These are phyloP conservation scores for Neosilurus hyrtlii DNA, from an alignment of 2,797 vertebrate species.

Conservation along the genomic window DNA sequence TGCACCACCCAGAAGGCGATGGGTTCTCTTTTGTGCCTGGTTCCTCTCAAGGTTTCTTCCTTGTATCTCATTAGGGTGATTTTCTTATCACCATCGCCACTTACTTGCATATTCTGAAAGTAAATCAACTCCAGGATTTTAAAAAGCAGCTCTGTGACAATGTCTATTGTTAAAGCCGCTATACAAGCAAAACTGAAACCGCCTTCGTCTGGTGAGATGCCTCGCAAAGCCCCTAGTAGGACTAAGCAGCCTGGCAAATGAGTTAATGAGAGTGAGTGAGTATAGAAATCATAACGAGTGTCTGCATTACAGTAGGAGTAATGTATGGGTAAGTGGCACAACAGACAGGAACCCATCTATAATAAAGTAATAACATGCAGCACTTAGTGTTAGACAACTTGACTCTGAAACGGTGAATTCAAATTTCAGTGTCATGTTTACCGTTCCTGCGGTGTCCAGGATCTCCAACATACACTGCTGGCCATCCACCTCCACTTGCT, in stretches of 20 bases:
- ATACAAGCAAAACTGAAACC: neutral
- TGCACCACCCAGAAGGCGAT: neutral
- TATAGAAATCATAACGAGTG: neutral
- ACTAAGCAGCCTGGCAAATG: neutral
- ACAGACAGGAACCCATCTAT: neutral
- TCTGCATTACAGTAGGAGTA: neutral
- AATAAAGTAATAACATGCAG: neutral
- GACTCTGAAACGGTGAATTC: neutral
- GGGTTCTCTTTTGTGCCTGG: neutral
- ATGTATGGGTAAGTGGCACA: neutral
- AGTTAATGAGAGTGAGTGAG: neutral
- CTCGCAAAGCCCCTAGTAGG: too few relatives aligned
- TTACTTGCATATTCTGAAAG: neutral
- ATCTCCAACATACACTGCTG: constrained; percentile 92
- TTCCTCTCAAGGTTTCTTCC: neutral
- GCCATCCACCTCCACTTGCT: constrained; percentile 91
- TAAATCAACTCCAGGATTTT: neutral
- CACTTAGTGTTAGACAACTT: neutral
- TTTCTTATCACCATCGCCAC: neutral
- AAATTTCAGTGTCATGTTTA: constrained; percentile 53
- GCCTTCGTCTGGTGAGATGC: neutral
- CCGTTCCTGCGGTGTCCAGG: constrained; percentile 88
- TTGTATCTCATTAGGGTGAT: neutral
- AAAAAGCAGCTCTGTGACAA: neutral
- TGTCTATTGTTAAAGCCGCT: neutral